Base-by-base conservation (phyloP, 2,797 vertebrate genomes). In the Pseudomugil tenellus region DNA sequence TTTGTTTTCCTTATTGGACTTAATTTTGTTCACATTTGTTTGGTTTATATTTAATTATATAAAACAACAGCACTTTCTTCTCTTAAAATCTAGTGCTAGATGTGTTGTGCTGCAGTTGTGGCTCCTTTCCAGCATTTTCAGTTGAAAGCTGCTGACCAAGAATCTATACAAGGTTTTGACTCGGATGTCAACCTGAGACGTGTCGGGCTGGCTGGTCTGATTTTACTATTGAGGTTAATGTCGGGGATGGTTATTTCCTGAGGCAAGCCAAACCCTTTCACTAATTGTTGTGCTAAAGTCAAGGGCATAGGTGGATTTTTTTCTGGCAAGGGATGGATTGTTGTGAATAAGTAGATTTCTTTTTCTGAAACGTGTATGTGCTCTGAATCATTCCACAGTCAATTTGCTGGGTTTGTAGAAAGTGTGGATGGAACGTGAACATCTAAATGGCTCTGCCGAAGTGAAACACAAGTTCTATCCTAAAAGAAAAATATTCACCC, bases 211-310 rank as follows among this genome's bases (percentile, higher is more conserved):
- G 6, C 58, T 37, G 16, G 70, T 46, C 32, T 70, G 39, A 63
- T 80, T 70, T 72, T 32, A 69, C 62, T 12, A 54, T 32, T 16
- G 58, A 76, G 85, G 84, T 87, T 84, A 76, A 82, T 81, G 64
- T 78, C 32, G 10, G 63, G 67, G 79, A 11, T 23, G 19, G 31
- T 60, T 69, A 28, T 74, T 73, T 87, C 63, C 72, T 25, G 54
- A 69, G 63, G 67, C 70, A 23, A 21, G 48, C 31, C 60, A 32
- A 7, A 9, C 61, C 35, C 80, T 62, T 88, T 84, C 79, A 71
- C 66, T 86, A 80, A 87, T 80, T 84, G 76, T 82, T 84, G 70
- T 64, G 54, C 49, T 46, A 59, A 83, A 74, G 58, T 70, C 4
- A n/a, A 77, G 39, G 37, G 49, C 57, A 56, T 41, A 55, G 46